Evolutionary conservation across 2,113 vertebrate species (phyloP).

Genomic region (Catharus bicknelli): DNA sequence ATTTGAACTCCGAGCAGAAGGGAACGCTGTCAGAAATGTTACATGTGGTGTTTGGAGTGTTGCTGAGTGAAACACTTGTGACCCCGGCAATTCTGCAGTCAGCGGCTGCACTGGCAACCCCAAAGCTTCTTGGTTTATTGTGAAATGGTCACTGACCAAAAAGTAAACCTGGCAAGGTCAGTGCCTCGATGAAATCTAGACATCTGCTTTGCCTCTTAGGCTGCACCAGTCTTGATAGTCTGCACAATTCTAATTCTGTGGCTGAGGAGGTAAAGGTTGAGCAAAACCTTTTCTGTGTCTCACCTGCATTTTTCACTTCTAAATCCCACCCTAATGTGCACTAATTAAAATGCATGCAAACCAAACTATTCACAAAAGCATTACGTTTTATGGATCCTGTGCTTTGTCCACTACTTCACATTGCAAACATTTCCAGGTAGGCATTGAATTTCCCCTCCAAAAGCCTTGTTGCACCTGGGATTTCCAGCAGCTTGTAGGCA

Average conservation of each 20-base stretch:
- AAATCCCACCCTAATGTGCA: neutral
- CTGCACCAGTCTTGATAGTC: neutral
- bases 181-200: neutral
- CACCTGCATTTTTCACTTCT: neutral
- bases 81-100: neutral
- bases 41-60: neutral
- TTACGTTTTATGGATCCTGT: neutral
- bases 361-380: neutral
- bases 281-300: neutral
- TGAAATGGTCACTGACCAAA: neutral
- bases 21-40: neutral
- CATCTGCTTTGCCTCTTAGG: neutral
- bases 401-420: neutral
- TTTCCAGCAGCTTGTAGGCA: neutral
- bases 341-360: neutral
- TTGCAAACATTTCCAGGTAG: neutral
- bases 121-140: neutral
- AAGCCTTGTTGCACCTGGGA: neutral
- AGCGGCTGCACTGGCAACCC: neutral
- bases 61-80: neutral
- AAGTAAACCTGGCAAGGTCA: neutral
- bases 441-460: neutral
- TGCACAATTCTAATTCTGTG: neutral
- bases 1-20: neutral
- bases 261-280: neutral